These are phyloP conservation scores for Rostratula benghalensis DNA, from an alignment of 2,113 vertebrate species.

Conservation along the genomic window DNA sequence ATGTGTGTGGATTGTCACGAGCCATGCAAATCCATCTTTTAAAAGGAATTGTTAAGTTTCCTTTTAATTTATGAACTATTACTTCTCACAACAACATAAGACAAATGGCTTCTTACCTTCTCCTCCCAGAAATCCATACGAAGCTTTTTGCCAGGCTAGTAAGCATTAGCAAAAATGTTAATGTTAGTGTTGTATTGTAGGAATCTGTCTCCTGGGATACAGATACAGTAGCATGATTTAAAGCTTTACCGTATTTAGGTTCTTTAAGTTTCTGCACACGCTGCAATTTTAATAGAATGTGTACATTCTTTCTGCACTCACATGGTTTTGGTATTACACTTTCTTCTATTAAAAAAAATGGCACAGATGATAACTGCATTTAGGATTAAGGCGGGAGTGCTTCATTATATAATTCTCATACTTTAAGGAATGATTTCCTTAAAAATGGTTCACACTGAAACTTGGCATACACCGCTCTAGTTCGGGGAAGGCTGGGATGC, in stretches of 20 bases:
- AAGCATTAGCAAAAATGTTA: constrained; percentile 27
- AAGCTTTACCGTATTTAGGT: not conserved
- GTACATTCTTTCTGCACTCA: not conserved
- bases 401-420: not conserved
- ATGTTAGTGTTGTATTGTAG: not conserved
- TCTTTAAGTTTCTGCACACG: not conserved
- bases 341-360: constrained; percentile 1
- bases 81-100: not conserved
- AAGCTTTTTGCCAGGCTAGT: constrained; percentile 9
- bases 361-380: not conserved
- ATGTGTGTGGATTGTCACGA: not conserved
- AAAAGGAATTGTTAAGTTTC: not conserved
- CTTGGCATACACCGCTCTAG: not conserved
- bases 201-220: constrained; percentile 17
- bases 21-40: not conserved
- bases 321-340: not conserved
- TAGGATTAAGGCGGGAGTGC: not conserved
- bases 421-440: not conserved
- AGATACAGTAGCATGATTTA: constrained; percentile 53
- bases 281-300: not conserved
- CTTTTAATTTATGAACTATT: constrained; percentile 28
- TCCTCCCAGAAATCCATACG: not conserved
- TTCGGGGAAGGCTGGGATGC: not conserved
- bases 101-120: constrained; percentile 2
- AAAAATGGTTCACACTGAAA: not conserved